Base-by-base conservation (phyloP, 2,797 vertebrate species). In the Lagodon rhomboides region DNA sequence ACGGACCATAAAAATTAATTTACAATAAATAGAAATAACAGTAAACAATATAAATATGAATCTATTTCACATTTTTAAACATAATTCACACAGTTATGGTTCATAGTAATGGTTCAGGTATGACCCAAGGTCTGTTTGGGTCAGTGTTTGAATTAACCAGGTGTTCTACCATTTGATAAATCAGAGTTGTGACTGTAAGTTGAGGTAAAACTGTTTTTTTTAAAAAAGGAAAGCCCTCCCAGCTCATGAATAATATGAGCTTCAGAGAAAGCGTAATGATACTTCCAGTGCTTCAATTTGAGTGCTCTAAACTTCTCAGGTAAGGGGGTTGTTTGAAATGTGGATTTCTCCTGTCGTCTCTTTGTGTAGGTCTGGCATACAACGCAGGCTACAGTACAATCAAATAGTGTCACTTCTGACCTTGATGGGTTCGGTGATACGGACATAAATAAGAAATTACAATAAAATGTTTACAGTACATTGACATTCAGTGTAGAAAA, bases 21-120 rank as follows among this genome's bases (percentile, higher is more conserved):
- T 96, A 96, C 95, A 97, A 94, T 85, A 93, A 94, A 94, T 95
- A 95, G 67, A 89, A 93, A 95, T 65, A 80, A 85, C 90, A 70
- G 70, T 85, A 92, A 93, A 43, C 87, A 93, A 89, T 93, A 92
- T 91, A 93, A 92, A 94, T 94, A 93, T 88, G 76, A 89, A 82
- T 83, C 78, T 90, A 86, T 93, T 93, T 92, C 92, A 88, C 71
- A 87, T 88, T 85, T 85, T 87, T 65, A 49, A 82, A 92, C 75
- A 85, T 81, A 86, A 87, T 85, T 85, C 75, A 87, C 83, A 76
- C 71, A 55, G 73, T 74, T 65, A 84, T 71, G 71, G 44, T 83
- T 82, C 13, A 72, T 74, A 73, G 54, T 73, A 76, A 82, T 46
- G 63, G 68, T 79, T 75, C 16, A 22, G 67, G 68, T 51, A 75